Conservation (phyloP, 2,888 invertebrate genomes). For the Iselma pallidipennis region DNA sequence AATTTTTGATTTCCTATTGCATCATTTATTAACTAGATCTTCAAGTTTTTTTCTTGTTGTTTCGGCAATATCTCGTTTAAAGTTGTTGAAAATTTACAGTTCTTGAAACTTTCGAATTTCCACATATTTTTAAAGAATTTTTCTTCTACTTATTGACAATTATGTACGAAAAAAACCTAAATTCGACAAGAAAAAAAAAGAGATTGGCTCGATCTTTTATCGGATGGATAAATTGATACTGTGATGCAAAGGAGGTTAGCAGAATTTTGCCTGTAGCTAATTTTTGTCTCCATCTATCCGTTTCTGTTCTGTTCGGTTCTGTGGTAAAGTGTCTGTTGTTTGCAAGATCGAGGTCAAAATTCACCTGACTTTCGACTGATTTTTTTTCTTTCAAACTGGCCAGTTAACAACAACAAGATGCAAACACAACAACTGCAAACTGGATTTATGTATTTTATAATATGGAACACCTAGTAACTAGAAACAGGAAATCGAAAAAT, state of each 20-base stretch:
- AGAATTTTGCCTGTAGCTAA: conserved; percentile 14
- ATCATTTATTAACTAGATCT: too few relatives aligned
- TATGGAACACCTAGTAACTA: background rate
- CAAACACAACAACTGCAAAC: background rate
- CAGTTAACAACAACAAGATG: background rate
- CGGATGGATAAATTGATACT: background rate
- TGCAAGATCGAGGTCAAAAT: conserved; percentile 23
- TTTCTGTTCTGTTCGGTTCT: background rate
- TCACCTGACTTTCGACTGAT: conserved; percentile 18
- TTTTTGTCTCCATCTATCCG: background rate
- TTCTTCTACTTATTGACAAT: too few relatives aligned
- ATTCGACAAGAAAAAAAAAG: background rate
- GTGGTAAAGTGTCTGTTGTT: background rate
- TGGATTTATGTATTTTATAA: background rate
- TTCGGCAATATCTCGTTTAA: too few relatives aligned
- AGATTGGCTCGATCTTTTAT: background rate
- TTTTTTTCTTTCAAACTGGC: background rate
- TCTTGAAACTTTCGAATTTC: too few relatives aligned
- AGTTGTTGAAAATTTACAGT: too few relatives aligned
- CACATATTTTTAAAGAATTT: too few relatives aligned
- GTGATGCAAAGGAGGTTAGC: conserved; percentile 21
- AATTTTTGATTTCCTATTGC: too few relatives aligned
- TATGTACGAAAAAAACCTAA: too few relatives aligned
- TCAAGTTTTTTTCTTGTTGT: too few relatives aligned
- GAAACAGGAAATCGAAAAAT: background rate